phyloP scores from a whole-genome alignment of 2,888 invertebrate genomes.

The Drosophila parthenogenetica region DNA sequence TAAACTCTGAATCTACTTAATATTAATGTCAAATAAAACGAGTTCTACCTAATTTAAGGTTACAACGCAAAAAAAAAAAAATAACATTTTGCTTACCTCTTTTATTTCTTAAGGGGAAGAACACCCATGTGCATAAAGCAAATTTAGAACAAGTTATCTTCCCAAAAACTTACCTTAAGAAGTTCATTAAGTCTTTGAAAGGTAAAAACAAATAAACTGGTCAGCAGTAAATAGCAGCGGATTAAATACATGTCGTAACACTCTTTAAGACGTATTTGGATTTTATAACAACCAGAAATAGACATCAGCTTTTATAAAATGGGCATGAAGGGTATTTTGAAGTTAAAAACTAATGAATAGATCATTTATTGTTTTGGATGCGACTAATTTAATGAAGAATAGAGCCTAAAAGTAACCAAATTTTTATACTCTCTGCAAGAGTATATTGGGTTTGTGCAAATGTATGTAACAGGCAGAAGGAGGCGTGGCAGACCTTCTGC shows the following conservation, averaged over 20 bases:
- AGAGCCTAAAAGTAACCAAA: not conserved
- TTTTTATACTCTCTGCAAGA: no score
- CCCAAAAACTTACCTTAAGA: not conserved
- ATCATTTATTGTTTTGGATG: not conserved
- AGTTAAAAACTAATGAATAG: not conserved
- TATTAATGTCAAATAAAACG: constrained; percentile 7
- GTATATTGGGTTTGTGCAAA: no score
- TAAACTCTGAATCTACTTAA: constrained; percentile 33
- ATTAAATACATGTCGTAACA: constrained; percentile 7
- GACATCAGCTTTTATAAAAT: not conserved
- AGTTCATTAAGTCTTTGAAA: not conserved
- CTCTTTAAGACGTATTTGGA: not conserved
- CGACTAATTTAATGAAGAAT: not conserved
- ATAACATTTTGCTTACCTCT: constrained; percentile 10
- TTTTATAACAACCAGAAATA: not conserved
- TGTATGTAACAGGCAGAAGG: no score
- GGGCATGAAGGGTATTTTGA: not conserved
- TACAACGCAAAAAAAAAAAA: constrained; percentile 23
- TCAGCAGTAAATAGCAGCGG: not conserved
- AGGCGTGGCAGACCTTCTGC: no score
- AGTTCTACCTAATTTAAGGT: constrained; percentile 24
- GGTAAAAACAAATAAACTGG: not conserved
- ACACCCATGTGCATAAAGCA: constrained; percentile 5
- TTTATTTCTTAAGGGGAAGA: constrained; percentile 24
- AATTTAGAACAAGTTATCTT: constrained; percentile 2